These are phyloP conservation scores for Equus przewalskii DNA, from an alignment of 2,113 vertebrate genomes.

Conservation along the genomic window DNA sequence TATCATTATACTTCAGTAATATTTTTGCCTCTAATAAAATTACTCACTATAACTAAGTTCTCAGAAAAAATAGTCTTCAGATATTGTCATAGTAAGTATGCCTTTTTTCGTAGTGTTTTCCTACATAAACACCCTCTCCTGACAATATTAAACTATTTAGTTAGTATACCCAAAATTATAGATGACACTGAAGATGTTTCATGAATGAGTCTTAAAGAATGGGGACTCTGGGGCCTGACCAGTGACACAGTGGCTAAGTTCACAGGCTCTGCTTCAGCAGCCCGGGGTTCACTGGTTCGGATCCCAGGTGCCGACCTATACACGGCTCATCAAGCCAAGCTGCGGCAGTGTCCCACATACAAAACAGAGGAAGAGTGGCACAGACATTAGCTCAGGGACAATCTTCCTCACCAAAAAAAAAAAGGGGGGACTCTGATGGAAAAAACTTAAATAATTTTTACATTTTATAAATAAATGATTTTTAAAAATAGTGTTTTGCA, in stretches of 20 bases:
- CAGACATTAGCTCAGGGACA: too few relatives aligned
- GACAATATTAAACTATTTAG: not conserved
- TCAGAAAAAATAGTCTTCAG: not conserved
- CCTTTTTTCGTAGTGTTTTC: not conserved
- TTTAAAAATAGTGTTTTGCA: not conserved
- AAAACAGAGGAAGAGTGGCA: too few relatives aligned
- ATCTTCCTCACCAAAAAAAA: too few relatives aligned
- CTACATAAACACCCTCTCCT: not conserved
- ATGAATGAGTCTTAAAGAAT: not conserved
- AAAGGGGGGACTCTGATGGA: not conserved
- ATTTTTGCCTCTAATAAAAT: constrained; percentile 33
- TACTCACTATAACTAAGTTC: not conserved
- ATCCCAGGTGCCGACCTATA: too few relatives aligned
- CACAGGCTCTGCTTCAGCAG: too few relatives aligned
- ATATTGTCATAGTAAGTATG: not conserved
- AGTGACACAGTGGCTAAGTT: too few relatives aligned
- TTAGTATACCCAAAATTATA: constrained; percentile 9
- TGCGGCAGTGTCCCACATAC: too few relatives aligned
- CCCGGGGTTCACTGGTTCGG: too few relatives aligned
- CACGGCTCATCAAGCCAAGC: too few relatives aligned
- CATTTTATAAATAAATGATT: not conserved
- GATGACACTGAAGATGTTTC: not conserved
- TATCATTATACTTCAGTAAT: not conserved
- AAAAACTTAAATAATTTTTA: constrained; percentile 16
- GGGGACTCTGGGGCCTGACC: not conserved